Percentiles rank a stretch among this genome's conserved stretches.
Evolutionary conservation across 2,113 vertebrate genomes (phyloP).

Genomic region (Lycocorax pyrrhopterus): DNA sequence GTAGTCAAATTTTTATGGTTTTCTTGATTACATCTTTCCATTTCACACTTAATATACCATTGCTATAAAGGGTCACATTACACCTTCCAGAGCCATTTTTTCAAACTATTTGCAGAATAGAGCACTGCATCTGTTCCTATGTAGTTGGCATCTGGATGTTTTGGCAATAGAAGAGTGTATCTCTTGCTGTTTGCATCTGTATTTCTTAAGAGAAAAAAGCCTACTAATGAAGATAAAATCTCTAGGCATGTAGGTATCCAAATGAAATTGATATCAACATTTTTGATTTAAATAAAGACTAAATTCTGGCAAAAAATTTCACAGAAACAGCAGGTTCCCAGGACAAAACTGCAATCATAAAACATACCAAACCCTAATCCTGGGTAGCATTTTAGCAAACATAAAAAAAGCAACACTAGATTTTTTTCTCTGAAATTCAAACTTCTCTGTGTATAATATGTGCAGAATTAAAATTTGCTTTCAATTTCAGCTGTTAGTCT

Average conservation of each 20-base stretch:
- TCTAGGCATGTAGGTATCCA: background rate
- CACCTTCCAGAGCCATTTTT: background rate
- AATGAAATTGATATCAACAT: background rate
- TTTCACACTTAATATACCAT: constrained; percentile 8
- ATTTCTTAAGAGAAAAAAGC: background rate
- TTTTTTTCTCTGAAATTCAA: background rate
- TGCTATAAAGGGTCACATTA: background rate
- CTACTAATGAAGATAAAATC: background rate
- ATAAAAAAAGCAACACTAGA: background rate
- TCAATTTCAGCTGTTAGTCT: background rate
- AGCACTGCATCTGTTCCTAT: background rate
- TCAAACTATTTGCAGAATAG: background rate
- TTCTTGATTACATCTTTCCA: background rate
- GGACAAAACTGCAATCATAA: background rate
- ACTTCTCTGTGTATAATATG: background rate
- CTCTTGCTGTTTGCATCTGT: background rate
- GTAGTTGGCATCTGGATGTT: background rate
- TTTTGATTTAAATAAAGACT: background rate
- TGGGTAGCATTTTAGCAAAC: background rate
- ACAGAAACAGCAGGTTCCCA: background rate
- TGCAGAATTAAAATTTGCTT: background rate
- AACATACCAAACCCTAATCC: background rate
- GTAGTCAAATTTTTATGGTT: background rate
- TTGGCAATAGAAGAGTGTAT: background rate
- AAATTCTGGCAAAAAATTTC: background rate